A percentile compares a stretch with the other conserved stretches of the same genome.
Evolutionary conservation across 2,113 vertebrate genomes (phyloP).

Genomic region (Solea solea): DNA sequence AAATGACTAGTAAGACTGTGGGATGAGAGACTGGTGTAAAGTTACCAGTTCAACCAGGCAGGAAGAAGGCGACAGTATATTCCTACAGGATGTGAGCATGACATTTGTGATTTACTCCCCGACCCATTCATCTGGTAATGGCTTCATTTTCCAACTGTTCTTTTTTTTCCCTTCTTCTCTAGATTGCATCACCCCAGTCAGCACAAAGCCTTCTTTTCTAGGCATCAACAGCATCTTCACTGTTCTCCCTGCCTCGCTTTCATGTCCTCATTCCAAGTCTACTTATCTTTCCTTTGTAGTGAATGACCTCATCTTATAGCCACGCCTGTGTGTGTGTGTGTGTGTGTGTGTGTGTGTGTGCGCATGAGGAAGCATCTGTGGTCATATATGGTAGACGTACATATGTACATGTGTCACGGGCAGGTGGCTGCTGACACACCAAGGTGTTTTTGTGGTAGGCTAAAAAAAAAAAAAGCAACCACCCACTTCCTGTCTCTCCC

Average conservation of each 20-base stretch:
- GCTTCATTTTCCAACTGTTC: constrained; percentile 35
- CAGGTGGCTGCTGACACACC: constrained; percentile 53
- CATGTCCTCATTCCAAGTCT: constrained; percentile 40
- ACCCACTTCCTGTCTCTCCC: constrained; percentile 53
- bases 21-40: neutral
- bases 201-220: constrained; percentile 72
- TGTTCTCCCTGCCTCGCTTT: constrained; percentile 40
- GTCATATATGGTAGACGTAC: neutral
- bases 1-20: neutral
- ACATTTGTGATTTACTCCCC: constrained; percentile 34
- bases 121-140: constrained; percentile 30
- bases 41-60: neutral
- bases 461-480: constrained; percentile 4
- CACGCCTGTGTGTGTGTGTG: neutral
- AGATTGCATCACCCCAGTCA: constrained; percentile 59
- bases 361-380: neutral
- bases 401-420: constrained; percentile 7
- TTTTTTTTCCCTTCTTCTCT: neutral
- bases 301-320: constrained; percentile 44
- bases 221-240: constrained; percentile 50
- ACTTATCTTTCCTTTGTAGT: constrained; percentile 31
- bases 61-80: neutral
- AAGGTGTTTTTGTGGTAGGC: constrained; percentile 16
- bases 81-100: constrained; percentile 36
- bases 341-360: no score